phyloP scores from a whole-genome alignment of 2,888 invertebrate genomes.

The Nymphalis polychloros region DNA sequence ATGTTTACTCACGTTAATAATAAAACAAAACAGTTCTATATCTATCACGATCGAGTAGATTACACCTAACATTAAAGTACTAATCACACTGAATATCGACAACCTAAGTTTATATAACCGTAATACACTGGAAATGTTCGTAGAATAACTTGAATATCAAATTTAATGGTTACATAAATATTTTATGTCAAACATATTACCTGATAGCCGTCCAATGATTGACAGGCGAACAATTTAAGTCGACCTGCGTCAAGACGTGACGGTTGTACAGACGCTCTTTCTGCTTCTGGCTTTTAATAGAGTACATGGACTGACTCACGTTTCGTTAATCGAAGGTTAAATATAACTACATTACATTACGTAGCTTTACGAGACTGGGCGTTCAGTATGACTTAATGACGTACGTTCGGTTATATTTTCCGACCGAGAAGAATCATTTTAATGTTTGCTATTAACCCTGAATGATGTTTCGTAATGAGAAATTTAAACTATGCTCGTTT shows the following conservation, averaged over 20 bases:
- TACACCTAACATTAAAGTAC: no score
- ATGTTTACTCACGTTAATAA: no score
- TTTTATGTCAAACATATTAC: conserved; percentile 19
- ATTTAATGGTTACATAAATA: conserved; percentile 19
- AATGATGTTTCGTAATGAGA: background rate
- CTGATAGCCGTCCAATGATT: conserved; percentile 36
- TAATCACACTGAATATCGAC: background rate
- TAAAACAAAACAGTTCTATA: no score
- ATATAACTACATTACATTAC: conserved; percentile 56
- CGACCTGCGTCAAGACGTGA: conserved; percentile 62
- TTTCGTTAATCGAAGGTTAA: conserved; percentile 75
- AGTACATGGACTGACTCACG: conserved; percentile 65
- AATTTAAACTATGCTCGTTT: background rate
- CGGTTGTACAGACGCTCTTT: conserved; percentile 59
- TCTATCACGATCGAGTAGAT: no score
- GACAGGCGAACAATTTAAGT: conserved; percentile 48
- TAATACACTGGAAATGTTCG: background rate
- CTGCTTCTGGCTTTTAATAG: conserved; percentile 61
- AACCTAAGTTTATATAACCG: background rate
- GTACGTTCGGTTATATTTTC: conserved; percentile 15
- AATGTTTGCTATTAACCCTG: conserved; percentile 12
- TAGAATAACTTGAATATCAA: background rate
- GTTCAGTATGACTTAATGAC: conserved; percentile 28
- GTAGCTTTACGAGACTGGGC: conserved; percentile 43
- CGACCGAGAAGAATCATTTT: conserved; percentile 11